Evolutionary conservation across 2,797 vertebrate genomes (phyloP), one percentile per base, ranked within the genome.

Genomic region (Etheostoma nigrum): DNA sequence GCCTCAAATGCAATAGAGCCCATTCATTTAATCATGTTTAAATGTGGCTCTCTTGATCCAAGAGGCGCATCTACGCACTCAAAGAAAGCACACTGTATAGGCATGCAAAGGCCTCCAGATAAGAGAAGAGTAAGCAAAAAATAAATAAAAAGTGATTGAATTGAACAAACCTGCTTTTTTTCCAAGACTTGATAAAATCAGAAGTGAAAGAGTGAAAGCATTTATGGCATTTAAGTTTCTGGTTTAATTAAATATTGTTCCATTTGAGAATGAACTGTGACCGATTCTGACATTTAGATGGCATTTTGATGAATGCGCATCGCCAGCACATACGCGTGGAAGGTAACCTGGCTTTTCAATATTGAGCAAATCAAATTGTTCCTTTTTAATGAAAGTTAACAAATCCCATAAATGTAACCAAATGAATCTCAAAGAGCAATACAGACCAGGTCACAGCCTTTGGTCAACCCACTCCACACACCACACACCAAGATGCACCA

Each of bases 241-340:
- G 62, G 68, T 45, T 52, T 64, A 67, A 79, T 80, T 27, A 82
- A 48, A 74, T 59, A 12, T 27, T 75, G 27, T 69, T 80, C 78
- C 27, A 80, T 89, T 68, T 42, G 44, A 64, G 59, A 78, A 81
- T 72, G 71, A 86, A 71, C 4, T 30, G 21, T 49, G 45, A 62
- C 68, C 1, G 40, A 76, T 63, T 69, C 49, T 91, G 90, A 91
- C 89, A 92, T 93, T 93, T 88, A 33, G 62, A 30, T 88, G 83
- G 53, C 86, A 91, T 93, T 92, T 92, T 49, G 55, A 77, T 33
- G 61, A 86, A 74, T 61, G 52, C 1, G 0, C 49, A 54, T 25
- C 54, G 44, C 57, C 55, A 66, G 16, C 75, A 52, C 1, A 8
- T 2, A 60, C 36, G 45, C 3, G 14, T 18, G 78, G 36, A 27